Percentiles rank a stretch among this genome's conserved stretches.
These are phyloP conservation scores for Lacanobia oleracea DNA, from an alignment of 2,888 invertebrate species.

Conservation along the genomic window DNA sequence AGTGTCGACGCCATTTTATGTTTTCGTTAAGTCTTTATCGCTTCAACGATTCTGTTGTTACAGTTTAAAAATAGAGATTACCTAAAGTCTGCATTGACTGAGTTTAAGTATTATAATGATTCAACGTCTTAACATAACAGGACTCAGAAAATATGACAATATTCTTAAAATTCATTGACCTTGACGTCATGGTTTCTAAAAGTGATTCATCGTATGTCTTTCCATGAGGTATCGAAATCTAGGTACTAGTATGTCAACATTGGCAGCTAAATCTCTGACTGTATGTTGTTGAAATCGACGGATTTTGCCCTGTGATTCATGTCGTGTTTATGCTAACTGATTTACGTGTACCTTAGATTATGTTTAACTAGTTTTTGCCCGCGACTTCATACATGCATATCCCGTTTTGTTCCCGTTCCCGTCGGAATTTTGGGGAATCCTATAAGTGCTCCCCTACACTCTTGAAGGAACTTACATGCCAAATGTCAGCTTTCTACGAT, in stretches of 20 bases:
- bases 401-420: too few relatives aligned
- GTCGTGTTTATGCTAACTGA: not conserved
- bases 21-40: constrained; percentile 43
- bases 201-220: constrained; percentile 30
- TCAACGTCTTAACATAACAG: constrained; percentile 1
- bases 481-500: too few relatives aligned
- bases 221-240: not conserved
- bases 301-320: constrained; percentile 25
- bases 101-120: constrained; percentile 10
- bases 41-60: constrained; percentile 33
- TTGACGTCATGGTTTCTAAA: constrained; percentile 14
- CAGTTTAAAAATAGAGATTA: constrained; percentile 39
- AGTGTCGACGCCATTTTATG: not conserved
- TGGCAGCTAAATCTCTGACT: constrained; percentile 4
- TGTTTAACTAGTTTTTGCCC: too few relatives aligned
- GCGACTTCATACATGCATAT: too few relatives aligned
- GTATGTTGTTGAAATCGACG: not conserved
- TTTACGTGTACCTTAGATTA: too few relatives aligned
- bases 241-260: constrained; percentile 18
- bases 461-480: too few relatives aligned
- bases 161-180: constrained; percentile 7
- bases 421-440: too few relatives aligned
- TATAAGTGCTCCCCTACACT: too few relatives aligned
- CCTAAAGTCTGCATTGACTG: constrained; percentile 7
- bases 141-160: not conserved